Conservation (phyloP, 2,797 vertebrate genomes). For the Ibycter americanus region DNA sequence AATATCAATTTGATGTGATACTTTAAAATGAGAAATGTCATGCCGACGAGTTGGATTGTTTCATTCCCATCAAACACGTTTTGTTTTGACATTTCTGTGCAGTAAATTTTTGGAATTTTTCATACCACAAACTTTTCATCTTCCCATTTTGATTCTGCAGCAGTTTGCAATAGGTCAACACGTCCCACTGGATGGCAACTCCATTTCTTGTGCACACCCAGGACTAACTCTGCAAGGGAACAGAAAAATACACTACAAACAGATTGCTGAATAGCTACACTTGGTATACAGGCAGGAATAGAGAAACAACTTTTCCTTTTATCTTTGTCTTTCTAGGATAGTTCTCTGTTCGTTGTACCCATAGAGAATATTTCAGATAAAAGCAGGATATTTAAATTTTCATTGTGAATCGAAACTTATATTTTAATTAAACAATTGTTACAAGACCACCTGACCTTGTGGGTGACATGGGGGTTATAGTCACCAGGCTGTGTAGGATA, state of each 20-base stretch:
- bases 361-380: background rate
- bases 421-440: background rate
- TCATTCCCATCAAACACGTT: conserved; percentile 2
- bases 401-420: background rate
- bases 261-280: background rate
- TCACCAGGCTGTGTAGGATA: background rate
- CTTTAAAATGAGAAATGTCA: conserved; percentile 34
- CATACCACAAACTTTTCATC: background rate
- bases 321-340: background rate
- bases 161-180: conserved; percentile 12
- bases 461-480: background rate
- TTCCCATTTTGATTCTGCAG: background rate
- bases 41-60: background rate
- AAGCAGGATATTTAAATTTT: background rate
- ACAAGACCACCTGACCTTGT: background rate
- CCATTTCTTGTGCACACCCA: background rate
- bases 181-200: conserved; percentile 17
- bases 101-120: background rate
- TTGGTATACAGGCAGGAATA: background rate
- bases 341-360: background rate
- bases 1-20: conserved; percentile 5
- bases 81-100: conserved; percentile 33
- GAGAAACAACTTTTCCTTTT: background rate
- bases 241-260: background rate
- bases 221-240: background rate